Percentiles rank a stretch among this genome's conserved stretches.
Evolutionary conservation across 2,113 vertebrate species (phyloP).

Genomic region (Psophia crepitans): DNA sequence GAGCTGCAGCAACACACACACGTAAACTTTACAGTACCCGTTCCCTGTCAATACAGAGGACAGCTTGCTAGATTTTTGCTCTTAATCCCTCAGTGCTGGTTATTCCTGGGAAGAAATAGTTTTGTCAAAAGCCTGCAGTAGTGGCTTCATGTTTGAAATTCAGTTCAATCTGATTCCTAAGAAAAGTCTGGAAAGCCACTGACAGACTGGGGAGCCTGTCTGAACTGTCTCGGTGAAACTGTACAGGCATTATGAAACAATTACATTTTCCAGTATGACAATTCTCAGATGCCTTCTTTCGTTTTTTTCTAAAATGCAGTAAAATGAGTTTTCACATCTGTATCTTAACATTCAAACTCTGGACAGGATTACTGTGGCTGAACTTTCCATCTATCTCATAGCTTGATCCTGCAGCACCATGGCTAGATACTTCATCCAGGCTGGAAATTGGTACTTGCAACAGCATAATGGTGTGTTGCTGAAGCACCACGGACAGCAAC

Average conservation of each 20-base stretch:
- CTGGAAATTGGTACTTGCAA: neutral
- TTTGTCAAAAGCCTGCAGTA: neutral
- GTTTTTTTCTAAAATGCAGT: neutral
- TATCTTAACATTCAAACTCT: neutral
- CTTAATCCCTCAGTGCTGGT: neutral
- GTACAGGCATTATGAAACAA: neutral
- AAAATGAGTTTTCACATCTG: neutral
- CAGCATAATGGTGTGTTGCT: rapidly evolving
- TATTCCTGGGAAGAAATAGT: neutral
- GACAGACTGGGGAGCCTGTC: neutral
- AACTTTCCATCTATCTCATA: neutral
- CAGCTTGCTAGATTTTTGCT: neutral
- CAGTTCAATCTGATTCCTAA: neutral
- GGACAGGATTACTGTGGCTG: neutral
- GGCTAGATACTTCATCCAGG: neutral
- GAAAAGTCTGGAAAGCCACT: neutral
- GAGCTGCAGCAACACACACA: neutral
- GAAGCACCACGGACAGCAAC: neutral
- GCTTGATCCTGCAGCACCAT: neutral
- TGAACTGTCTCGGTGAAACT: neutral
- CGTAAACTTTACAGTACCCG: neutral
- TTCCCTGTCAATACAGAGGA: neutral
- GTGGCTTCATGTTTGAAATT: neutral
- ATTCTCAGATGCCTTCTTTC: neutral
- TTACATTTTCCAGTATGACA: neutral